Percentiles rank a stretch among this genome's conserved stretches.
Conservation (phyloP, 2,888 invertebrate species). For the Psylliodes chrysocephalus region DNA sequence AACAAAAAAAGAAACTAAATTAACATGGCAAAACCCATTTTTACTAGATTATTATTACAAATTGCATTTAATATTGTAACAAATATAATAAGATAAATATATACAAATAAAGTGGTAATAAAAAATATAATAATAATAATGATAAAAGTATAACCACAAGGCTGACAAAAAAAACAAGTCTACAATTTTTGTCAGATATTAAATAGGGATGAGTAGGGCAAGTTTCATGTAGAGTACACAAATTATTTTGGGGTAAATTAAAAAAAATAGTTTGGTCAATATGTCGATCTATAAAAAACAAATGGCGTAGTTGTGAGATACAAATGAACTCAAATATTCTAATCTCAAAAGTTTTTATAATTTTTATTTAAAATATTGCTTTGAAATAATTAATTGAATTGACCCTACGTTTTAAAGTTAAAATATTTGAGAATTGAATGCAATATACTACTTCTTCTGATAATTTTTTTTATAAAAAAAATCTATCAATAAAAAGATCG, state of each 20-base stretch:
- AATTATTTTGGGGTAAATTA: not conserved
- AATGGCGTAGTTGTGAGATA: not conserved
- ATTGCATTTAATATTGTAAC: slow-evolving; percentile 31
- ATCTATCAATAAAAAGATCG: no score
- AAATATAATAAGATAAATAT: slow-evolving; percentile 16
- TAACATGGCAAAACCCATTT: slow-evolving; percentile 32
- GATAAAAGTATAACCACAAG: slow-evolving; percentile 6
- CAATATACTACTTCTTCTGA: not conserved
- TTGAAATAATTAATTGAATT: no score
- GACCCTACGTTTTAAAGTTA: not conserved
- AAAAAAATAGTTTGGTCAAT: not conserved
- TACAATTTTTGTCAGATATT: slow-evolving; percentile 16
- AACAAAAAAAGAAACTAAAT: slow-evolving; percentile 13
- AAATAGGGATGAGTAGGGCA: slow-evolving; percentile 18
- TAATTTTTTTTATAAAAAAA: no score
- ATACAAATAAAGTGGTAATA: slow-evolving; percentile 42
- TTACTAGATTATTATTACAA: slow-evolving; percentile 27
- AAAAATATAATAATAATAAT: slow-evolving; percentile 38
- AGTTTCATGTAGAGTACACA: not conserved
- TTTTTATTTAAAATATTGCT: no score
- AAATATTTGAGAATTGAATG: not conserved
- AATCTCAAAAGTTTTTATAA: not conserved
- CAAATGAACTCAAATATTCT: not conserved
- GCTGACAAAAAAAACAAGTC: slow-evolving; percentile 43
- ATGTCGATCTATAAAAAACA: not conserved